Percentiles rank a stretch among this genome's conserved stretches.
Evolutionary conservation across 2,113 vertebrate species (phyloP).

Genomic region (Telmatochromis sp.): DNA sequence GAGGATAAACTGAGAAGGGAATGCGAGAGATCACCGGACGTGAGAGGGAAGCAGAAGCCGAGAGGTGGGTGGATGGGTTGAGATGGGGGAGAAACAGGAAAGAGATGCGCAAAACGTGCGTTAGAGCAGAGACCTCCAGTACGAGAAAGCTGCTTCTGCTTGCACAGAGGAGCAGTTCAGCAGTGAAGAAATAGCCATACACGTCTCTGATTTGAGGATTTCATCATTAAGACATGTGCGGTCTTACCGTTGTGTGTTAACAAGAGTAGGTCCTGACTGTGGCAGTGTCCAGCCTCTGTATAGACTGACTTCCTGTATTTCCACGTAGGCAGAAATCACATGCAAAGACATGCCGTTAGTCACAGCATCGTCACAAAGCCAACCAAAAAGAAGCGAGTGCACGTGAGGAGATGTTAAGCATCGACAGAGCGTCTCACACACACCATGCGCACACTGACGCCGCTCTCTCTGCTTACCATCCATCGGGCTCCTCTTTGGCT

Average conservation of each 20-base stretch:
- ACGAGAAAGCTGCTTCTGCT: conserved; percentile 1
- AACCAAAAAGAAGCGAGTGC: background rate
- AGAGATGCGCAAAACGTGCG: conserved; percentile 50
- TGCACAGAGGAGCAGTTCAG: background rate
- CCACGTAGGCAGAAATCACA: conserved; percentile 68
- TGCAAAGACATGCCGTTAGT: conserved; percentile 93
- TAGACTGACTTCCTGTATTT: conserved; percentile 81
- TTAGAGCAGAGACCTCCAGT: conserved; percentile 30
- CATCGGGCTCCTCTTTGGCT: conserved; percentile 94
- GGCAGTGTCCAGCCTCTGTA: conserved; percentile 93
- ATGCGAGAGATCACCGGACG: background rate
- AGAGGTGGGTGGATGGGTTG: background rate
- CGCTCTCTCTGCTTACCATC: conserved; percentile 76
- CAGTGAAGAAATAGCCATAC: background rate
- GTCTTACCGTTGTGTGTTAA: conserved; percentile 77
- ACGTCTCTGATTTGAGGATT: background rate
- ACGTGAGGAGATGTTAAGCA: background rate
- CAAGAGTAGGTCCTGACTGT: conserved; percentile 98
- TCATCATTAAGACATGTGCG: background rate
- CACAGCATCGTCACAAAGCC: conserved; percentile 39
- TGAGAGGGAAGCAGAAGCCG: background rate
- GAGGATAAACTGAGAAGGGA: conserved; percentile 83
- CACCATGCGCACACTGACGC: background rate
- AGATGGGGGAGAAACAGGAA: background rate
- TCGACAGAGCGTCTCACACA: background rate